Percentiles rank a stretch among this genome's conserved stretches.
Conservation (phyloP, 1,140 invertebrate genomes). For the Dendroctonus ponderosae region DNA sequence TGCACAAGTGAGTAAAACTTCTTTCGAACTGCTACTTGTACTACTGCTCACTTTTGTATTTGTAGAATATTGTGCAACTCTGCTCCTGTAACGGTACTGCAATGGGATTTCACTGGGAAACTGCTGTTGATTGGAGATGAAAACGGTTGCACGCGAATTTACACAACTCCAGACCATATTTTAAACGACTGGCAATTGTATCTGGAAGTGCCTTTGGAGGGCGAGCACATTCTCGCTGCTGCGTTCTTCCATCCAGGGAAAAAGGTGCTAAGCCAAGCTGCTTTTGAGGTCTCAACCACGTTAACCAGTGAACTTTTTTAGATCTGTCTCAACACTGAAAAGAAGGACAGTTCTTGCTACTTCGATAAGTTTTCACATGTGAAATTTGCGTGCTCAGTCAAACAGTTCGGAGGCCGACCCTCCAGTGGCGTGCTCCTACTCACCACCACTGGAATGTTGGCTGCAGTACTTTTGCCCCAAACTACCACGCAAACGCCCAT, state of each 20-base stretch:
- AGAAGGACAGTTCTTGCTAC: constrained; percentile 78
- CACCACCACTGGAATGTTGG: constrained; percentile 81
- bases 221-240: constrained; percentile 77
- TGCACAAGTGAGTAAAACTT: constrained; percentile 62
- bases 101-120: constrained; percentile 82
- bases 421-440: constrained; percentile 79
- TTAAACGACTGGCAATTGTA: constrained; percentile 73
- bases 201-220: constrained; percentile 55
- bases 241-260: constrained; percentile 85
- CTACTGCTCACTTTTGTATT: constrained; percentile 4
- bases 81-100: constrained; percentile 69
- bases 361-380: constrained; percentile 81
- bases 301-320: too few species aligned
- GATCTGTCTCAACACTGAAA: constrained; percentile 65
- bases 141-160: constrained; percentile 74
- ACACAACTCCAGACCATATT: constrained; percentile 72
- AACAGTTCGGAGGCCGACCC: constrained; percentile 81
- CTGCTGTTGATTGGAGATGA: constrained; percentile 74
- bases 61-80: constrained; percentile 58
- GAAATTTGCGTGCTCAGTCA: constrained; percentile 74
- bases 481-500: constrained; percentile 46
- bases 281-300: too few species aligned
- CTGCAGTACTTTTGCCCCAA: constrained; percentile 62
- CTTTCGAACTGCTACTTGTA: too few species aligned
- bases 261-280: too few species aligned